Conservation (phyloP, 2,113 vertebrate genomes). For the Formicarius rufipectus region DNA sequence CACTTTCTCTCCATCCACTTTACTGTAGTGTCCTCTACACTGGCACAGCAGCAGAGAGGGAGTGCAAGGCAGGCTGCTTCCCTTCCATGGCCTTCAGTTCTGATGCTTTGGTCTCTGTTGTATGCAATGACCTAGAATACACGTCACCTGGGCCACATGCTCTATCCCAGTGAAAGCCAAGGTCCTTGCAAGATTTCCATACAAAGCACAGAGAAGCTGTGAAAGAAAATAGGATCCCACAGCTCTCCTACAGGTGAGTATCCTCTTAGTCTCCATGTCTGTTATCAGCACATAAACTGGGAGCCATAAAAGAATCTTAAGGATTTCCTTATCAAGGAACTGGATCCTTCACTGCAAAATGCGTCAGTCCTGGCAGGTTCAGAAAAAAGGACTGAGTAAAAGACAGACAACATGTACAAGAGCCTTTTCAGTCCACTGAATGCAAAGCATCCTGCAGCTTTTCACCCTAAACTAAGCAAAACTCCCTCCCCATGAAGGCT, state of each 20-base stretch:
- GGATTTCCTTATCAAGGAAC: not conserved
- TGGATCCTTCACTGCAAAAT: not conserved
- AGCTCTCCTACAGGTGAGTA: not conserved
- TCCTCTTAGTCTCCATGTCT: not conserved
- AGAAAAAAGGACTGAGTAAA: not conserved
- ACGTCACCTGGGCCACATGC: rapidly evolving
- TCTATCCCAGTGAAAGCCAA: not conserved
- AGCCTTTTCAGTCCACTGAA: not conserved
- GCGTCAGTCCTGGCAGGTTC: not conserved
- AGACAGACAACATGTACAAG: not conserved
- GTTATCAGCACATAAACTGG: not conserved
- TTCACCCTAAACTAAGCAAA: not conserved
- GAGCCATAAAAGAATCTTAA: not conserved
- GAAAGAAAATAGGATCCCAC: not conserved
- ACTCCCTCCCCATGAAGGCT: not conserved
- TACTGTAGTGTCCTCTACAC: not conserved
- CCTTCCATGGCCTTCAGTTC: not conserved
- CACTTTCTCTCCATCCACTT: not conserved
- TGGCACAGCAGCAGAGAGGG: rapidly evolving
- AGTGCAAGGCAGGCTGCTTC: not conserved
- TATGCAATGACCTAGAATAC: not conserved
- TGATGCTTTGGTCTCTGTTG: not conserved
- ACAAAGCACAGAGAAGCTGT: not conserved
- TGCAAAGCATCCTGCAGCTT: not conserved
- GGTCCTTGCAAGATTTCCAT: not conserved